phyloP scores from a whole-genome alignment of 1,140 invertebrate species.

The Geopemphigus sp. region DNA sequence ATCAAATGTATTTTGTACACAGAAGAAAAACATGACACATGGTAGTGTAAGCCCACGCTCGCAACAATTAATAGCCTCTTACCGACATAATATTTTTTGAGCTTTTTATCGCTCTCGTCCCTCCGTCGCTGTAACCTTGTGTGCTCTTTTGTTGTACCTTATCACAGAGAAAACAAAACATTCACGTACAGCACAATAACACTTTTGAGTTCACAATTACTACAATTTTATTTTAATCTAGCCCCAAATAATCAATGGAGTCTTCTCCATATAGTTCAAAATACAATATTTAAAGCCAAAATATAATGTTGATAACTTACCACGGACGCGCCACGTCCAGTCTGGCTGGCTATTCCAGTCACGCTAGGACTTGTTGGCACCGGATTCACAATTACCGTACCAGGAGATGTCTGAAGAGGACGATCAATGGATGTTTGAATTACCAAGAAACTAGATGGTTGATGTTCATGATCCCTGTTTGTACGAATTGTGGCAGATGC shows the following conservation, averaged over 20 bases:
- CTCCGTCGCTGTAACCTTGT: constrained; percentile 47
- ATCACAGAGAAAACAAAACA: constrained; percentile 49
- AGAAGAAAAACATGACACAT: constrained; percentile 37
- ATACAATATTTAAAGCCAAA: constrained; percentile 17
- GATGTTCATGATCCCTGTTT: constrained; percentile 64
- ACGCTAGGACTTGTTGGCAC: constrained; percentile 60
- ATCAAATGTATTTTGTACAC: constrained; percentile 40
- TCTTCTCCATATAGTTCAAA: constrained; percentile 6
- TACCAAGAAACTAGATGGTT: constrained; percentile 77
- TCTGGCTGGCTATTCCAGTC: constrained; percentile 72
- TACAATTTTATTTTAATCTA: constrained; percentile 26
- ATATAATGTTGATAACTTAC: constrained; percentile 62
- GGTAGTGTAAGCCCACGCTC: constrained; percentile 44
- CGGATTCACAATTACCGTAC: constrained; percentile 50
- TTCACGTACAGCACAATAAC: constrained; percentile 45
- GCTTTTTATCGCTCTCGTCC: constrained; percentile 43
- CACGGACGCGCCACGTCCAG: constrained; percentile 81
- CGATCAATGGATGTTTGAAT: constrained; percentile 83
- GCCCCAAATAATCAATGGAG: constrained; percentile 26
- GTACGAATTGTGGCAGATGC: neutral
- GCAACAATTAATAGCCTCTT: constrained; percentile 46
- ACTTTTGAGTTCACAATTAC: constrained; percentile 44
- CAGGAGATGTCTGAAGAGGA: constrained; percentile 58
- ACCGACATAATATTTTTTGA: constrained; percentile 49
- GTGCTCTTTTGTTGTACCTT: constrained; percentile 47